A percentile compares a stretch with the other conserved stretches of the same genome.
Conservation (phyloP, 2,888 invertebrate genomes). For the Tethea ocularis region DNA sequence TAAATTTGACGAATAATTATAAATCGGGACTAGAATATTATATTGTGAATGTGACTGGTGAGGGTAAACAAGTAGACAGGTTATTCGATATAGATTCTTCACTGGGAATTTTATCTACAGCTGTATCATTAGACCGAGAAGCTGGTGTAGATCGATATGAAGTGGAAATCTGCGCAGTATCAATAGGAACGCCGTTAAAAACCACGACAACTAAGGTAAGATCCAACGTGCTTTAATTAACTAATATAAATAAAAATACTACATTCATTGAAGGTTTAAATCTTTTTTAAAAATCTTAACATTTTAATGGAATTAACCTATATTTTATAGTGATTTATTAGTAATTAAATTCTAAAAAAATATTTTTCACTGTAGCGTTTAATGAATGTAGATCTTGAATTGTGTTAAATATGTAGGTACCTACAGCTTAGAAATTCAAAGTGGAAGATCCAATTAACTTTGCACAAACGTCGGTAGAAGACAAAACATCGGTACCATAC, state of each 20-base stretch:
- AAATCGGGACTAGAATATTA: conserved; percentile 92
- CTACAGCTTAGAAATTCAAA: conserved; percentile 40
- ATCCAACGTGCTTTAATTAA: conserved; percentile 4
- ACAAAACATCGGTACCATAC: conserved; percentile 75
- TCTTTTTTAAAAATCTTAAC: too few relatives aligned
- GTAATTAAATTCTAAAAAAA: too few relatives aligned
- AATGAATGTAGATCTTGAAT: conserved; percentile 21
- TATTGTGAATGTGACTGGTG: conserved; percentile 92
- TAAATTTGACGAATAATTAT: conserved; percentile 90
- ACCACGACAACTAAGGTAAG: conserved; percentile 94
- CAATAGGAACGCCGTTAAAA: conserved; percentile 87
- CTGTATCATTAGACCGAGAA: conserved; percentile 92
- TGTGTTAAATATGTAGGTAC: background rate
- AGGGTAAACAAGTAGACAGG: conserved; percentile 91
- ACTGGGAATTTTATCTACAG: conserved; percentile 94
- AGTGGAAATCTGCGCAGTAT: conserved; percentile 93
- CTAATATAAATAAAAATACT: background rate
- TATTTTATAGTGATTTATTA: too few relatives aligned
- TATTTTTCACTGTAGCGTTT: too few relatives aligned
- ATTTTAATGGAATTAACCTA: too few relatives aligned
- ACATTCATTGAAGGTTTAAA: conserved; percentile 12
- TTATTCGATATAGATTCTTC: conserved; percentile 96
- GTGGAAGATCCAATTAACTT: conserved; percentile 75
- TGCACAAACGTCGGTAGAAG: conserved; percentile 69
- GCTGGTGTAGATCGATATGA: conserved; percentile 92